Evolutionary conservation across 2,797 vertebrate species (phyloP).

Genomic region (Argya squamiceps): DNA sequence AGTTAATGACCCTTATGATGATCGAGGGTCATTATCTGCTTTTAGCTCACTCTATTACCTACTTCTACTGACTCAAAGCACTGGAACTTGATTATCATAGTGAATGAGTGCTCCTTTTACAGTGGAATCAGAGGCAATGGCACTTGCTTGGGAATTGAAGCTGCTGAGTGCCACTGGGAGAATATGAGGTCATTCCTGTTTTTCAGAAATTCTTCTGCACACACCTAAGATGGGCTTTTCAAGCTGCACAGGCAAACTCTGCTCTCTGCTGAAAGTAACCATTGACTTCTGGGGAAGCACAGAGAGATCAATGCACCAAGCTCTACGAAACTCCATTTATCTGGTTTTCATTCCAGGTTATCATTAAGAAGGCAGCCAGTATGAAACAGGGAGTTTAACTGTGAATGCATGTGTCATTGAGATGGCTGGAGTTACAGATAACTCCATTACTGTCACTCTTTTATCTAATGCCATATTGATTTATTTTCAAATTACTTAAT

Average conservation of each 20-base stretch:
- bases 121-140: not conserved
- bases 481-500: not conserved
- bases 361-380: not conserved
- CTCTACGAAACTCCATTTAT: not conserved
- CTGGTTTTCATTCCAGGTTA: not conserved
- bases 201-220: not conserved
- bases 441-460: conserved; percentile 7
- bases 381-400: not conserved
- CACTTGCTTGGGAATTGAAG: not conserved
- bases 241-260: not conserved
- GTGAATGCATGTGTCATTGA: not conserved
- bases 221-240: not conserved
- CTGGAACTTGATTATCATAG: not conserved
- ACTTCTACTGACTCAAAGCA: not conserved
- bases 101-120: not conserved
- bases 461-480: not conserved
- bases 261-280: not conserved
- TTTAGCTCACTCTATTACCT: not conserved
- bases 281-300: not conserved
- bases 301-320: not conserved
- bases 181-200: not conserved
- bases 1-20: conserved; percentile 27
- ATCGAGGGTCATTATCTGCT: not conserved
- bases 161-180: not conserved
- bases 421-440: not conserved